These are phyloP conservation scores for Polyploca ridens DNA, from an alignment of 2,888 invertebrate genomes.

Conservation along the genomic window DNA sequence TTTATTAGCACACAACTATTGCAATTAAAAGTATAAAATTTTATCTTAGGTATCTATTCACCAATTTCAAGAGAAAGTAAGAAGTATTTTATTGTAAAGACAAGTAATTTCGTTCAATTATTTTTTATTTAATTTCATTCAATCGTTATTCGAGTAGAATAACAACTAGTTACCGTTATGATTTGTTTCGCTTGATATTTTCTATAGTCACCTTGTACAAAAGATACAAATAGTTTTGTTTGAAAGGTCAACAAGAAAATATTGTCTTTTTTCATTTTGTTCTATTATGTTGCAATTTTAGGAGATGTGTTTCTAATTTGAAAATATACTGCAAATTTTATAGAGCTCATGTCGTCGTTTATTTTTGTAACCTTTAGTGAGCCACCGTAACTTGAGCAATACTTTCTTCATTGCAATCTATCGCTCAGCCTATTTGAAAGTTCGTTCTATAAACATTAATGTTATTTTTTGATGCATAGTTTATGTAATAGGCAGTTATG, in stretches of 20 bases:
- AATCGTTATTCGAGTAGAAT: slow-evolving; percentile 33
- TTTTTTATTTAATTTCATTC: slow-evolving; percentile 41
- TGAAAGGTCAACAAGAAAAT: slow-evolving; percentile 48
- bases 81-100: slow-evolving; percentile 20
- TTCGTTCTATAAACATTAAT: slow-evolving; percentile 27
- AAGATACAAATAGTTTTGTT: slow-evolving; percentile 37
- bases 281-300: slow-evolving; percentile 22
- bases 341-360: background rate
- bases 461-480: slow-evolving; percentile 41
- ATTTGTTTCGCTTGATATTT: slow-evolving; percentile 45
- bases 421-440: slow-evolving; percentile 37
- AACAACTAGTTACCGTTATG: slow-evolving; percentile 43
- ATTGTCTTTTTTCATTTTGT: slow-evolving; percentile 38
- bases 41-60: slow-evolving; percentile 12
- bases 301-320: slow-evolving; percentile 31
- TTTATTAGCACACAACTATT: background rate
- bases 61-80: slow-evolving; percentile 23
- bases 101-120: slow-evolving; percentile 38
- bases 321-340: slow-evolving; percentile 15
- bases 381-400: background rate
- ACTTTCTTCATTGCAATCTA: slow-evolving; percentile 10
- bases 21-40: background rate
- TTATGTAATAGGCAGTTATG: slow-evolving; percentile 51
- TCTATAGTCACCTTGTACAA: slow-evolving; percentile 47
- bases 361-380: background rate